phyloP scores from a whole-genome alignment of 2,797 vertebrate genomes.

The Poeciliopsis gracilis region DNA sequence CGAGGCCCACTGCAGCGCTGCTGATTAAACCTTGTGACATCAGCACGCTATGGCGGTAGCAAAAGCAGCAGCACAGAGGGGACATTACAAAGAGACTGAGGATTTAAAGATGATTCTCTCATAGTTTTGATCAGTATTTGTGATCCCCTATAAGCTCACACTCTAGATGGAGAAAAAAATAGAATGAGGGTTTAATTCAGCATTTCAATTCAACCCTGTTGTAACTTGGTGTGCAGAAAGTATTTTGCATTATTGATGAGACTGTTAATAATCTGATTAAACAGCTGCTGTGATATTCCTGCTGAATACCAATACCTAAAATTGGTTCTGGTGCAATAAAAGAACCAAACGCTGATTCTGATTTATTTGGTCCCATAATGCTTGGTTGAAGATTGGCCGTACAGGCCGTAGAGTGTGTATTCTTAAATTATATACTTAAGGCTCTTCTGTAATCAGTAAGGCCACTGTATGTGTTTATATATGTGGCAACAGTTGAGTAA shows the following conservation, averaged over 20 bases:
- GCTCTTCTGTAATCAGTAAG: slow-evolving; percentile 41
- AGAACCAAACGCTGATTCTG: slow-evolving; percentile 30
- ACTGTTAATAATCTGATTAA: slow-evolving; percentile 21
- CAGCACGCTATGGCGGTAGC: slow-evolving; percentile 41
- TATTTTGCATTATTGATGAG: slow-evolving; percentile 16
- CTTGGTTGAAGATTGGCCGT: slow-evolving; percentile 92
- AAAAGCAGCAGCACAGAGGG: slow-evolving; percentile 12
- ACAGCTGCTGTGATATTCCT: background rate
- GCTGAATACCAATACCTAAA: slow-evolving; percentile 1
- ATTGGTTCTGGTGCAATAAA: background rate
- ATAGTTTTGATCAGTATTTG: background rate
- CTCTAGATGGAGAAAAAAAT: background rate
- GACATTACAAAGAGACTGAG: slow-evolving; percentile 3
- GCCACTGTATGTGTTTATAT: slow-evolving; percentile 47
- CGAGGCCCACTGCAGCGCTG: slow-evolving; percentile 51
- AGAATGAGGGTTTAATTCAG: background rate
- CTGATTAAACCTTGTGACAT: slow-evolving; percentile 62
- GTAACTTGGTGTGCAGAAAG: background rate
- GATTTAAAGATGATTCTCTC: slow-evolving; percentile 1
- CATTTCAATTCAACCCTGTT: slow-evolving; percentile 2
- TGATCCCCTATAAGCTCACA: slow-evolving; percentile 9
- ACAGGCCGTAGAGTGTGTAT: slow-evolving; percentile 84
- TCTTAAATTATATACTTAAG: slow-evolving; percentile 13
- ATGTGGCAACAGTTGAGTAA: slow-evolving; percentile 40
- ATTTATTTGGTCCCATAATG: slow-evolving; percentile 93